Evolutionary conservation across 2,888 invertebrate species (phyloP).

Genomic region (Sarcophaga subvicina): DNA sequence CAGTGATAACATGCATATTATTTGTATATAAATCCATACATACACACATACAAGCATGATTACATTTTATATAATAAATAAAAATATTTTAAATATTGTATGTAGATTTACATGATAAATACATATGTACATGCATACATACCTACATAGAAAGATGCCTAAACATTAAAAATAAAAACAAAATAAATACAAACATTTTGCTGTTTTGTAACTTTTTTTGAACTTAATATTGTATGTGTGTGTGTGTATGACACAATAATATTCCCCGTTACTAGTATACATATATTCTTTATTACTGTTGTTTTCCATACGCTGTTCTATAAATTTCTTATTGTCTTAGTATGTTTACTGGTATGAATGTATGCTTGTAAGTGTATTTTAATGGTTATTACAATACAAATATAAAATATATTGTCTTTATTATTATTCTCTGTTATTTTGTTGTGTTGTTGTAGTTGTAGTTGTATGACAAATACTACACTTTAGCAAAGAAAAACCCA

Average conservation of each 20-base stretch:
- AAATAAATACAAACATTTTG: no score
- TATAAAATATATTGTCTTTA: neutral
- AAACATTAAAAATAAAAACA: neutral
- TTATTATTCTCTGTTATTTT: neutral
- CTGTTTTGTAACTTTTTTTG: neutral
- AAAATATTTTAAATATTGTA: neutral
- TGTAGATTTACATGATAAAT: neutral
- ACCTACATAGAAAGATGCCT: neutral
- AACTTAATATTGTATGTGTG: neutral
- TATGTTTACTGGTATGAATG: neutral
- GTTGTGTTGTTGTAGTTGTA: neutral
- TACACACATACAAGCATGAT: neutral
- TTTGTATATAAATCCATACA: neutral
- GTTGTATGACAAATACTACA: conserved; percentile 56
- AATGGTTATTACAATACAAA: no score
- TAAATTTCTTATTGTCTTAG: conserved; percentile 49
- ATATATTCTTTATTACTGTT: neutral
- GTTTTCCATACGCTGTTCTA: conserved; percentile 4
- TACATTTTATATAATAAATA: neutral
- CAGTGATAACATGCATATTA: no score
- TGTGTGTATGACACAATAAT: neutral
- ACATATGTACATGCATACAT: neutral
- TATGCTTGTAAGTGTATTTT: neutral
- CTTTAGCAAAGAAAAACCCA: neutral
- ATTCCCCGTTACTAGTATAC: neutral